These are phyloP conservation scores for Ameiurus melas DNA, from an alignment of 2,113 vertebrate species.

Conservation along the genomic window DNA sequence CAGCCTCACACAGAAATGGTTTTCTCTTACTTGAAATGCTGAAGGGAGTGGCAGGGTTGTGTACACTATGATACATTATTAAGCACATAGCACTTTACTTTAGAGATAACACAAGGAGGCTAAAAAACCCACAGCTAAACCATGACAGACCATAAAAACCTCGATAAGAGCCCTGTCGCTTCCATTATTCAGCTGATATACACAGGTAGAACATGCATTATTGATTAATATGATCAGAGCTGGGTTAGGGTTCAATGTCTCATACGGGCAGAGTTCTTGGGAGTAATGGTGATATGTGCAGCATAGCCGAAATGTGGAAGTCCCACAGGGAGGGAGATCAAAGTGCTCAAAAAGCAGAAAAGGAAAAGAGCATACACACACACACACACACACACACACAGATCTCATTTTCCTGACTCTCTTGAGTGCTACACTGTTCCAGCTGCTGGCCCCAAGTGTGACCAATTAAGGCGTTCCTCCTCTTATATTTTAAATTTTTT, in stretches of 20 bases:
- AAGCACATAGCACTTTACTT: constrained; percentile 22
- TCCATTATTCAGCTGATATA: constrained; percentile 31
- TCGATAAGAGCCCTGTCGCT: constrained; percentile 2
- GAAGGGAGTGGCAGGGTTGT: neutral
- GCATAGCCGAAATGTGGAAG: neutral
- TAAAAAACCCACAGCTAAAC: constrained; percentile 7
- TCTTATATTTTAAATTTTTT: no score
- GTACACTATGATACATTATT: constrained; percentile 27
- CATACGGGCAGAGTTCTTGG: neutral
- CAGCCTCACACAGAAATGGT: neutral
- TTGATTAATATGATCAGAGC: constrained; percentile 22
- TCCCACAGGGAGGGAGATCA: constrained; percentile 15
- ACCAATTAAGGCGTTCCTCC: neutral
- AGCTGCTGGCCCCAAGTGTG: neutral
- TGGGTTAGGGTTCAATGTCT: neutral
- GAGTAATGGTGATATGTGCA: neutral
- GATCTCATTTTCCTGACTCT: neutral
- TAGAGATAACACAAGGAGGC: neutral
- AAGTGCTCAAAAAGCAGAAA: neutral
- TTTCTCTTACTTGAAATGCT: neutral
- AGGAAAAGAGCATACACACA: constrained; percentile 1
- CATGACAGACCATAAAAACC: constrained; percentile 1
- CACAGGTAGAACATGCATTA: constrained; percentile 22
- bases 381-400: constrained; percentile 13
- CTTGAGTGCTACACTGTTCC: neutral